phyloP scores from a whole-genome alignment of 2,797 vertebrate species.

The Sibirionetta formosa region DNA sequence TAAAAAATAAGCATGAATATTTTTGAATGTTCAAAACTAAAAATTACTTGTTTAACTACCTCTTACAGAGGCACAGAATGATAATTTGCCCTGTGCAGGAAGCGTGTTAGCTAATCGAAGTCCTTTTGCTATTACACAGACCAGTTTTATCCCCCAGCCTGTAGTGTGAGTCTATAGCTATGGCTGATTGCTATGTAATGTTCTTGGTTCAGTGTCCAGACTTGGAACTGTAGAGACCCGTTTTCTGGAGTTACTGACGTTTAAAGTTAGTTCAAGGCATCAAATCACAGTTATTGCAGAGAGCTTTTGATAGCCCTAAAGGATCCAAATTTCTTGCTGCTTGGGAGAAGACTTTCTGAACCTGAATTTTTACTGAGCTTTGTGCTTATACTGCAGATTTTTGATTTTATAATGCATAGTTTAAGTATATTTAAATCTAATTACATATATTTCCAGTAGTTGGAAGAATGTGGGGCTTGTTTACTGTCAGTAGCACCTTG shows the following conservation, averaged over 20 bases:
- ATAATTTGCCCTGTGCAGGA: background rate
- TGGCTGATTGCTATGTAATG: background rate
- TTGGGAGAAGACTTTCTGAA: background rate
- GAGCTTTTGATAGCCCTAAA: background rate
- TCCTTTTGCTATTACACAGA: background rate
- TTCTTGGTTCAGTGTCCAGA: accelerated
- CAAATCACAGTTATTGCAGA: background rate
- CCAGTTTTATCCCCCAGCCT: background rate
- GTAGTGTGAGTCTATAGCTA: background rate
- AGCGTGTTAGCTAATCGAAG: background rate
- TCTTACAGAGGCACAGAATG: background rate
- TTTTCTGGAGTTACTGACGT: background rate
- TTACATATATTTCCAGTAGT: background rate
- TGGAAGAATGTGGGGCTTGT: background rate
- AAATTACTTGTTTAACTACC: background rate
- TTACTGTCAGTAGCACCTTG: background rate
- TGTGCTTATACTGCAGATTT: background rate
- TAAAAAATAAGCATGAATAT: background rate
- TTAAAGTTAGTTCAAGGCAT: background rate
- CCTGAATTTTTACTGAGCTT: background rate
- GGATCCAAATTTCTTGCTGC: background rate
- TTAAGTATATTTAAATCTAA: background rate
- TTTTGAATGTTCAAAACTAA: background rate
- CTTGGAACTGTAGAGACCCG: background rate
- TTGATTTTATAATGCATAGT: accelerated